Base-by-base conservation (phyloP, 92 coral and sea anemone genomes). In the Porites divaricata region DNA sequence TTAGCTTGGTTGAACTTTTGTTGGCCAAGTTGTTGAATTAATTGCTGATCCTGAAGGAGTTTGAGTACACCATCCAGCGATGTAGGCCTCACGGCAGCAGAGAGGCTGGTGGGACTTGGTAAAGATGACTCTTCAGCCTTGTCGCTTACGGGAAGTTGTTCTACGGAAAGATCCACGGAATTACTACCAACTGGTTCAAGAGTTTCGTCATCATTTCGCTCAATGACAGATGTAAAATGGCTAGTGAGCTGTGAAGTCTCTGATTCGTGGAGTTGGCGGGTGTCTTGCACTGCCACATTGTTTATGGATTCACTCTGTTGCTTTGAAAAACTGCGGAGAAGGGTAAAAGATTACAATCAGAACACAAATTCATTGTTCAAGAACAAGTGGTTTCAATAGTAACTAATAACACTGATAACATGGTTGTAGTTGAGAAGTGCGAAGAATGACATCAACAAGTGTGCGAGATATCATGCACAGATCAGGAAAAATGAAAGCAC, bases 41-140 rank as follows among this genome's bases (percentile, higher is more conserved):
- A 72, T 52, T 88, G 92, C 75, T 96, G 98, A 78, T 96, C 99
- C 72, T 94, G 97, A 45, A 96, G 95, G 52, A 96, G 93, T 57
- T 79, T 89, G 0, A 96, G 80, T 3, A 96, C 99, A 35, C 92
- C 96, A 67, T 95, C 96, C 24, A 96, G 86, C 16, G 98, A 92
- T 6, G 99, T 95, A 20, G 93, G 86, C 77, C 63, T 72, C 17
- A 25, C 8, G 51, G 63, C 26, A 2, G 72, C 69, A 50, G 63
- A 17, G 9, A 67, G 70, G 16, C 4, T 81, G 57, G 21, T 68
- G 24, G 62, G 20, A 13, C 66, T 52, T 52, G n/a, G 82, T 54
- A 50, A n/a, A 16, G 78, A 16, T 22, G 64, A 74, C 9, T 19
- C 81, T 66, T 75, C 75, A 49, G 56, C 52, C 10, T 15, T 53